These are phyloP conservation scores for Probaryconus sp. DNA, from an alignment of 1,140 invertebrate genomes.

Conservation along the genomic window DNA sequence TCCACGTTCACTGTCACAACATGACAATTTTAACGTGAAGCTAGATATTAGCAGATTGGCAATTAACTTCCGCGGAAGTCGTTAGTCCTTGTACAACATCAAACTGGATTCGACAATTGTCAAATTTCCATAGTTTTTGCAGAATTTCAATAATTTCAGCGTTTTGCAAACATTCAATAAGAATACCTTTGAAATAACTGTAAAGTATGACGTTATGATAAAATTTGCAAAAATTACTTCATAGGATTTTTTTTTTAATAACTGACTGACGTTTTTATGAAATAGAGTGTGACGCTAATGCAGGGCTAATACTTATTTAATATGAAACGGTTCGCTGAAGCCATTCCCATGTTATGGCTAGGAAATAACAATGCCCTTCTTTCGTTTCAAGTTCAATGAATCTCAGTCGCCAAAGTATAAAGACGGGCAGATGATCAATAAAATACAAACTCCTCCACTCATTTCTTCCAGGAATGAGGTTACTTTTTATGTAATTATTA, in stretches of 20 bases:
- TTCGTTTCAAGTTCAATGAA: slow-evolving; percentile 57
- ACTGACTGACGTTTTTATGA: no score
- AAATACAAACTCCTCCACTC: no score
- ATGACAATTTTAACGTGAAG: slow-evolving; percentile 41
- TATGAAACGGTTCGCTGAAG: slow-evolving; percentile 53
- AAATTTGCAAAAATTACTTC: no score
- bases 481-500: no score
- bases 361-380: slow-evolving; percentile 37
- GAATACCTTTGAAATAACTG: no score
- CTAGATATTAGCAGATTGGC: slow-evolving; percentile 32
- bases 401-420: slow-evolving; percentile 29
- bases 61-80: slow-evolving; percentile 47
- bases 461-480: no score
- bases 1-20: slow-evolving; percentile 31
- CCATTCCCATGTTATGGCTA: slow-evolving; percentile 42
- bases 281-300: slow-evolving; percentile 33
- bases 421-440: slow-evolving; percentile 42
- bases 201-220: no score
- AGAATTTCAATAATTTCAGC: no score
- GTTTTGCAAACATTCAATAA: no score
- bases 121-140: slow-evolving; percentile 24
- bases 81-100: slow-evolving; percentile 2
- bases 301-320: slow-evolving; percentile 29
- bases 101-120: slow-evolving; percentile 11
- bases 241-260: no score